phyloP scores from a whole-genome alignment of 2,797 vertebrate genomes.

The Eospalax fontanierii region DNA sequence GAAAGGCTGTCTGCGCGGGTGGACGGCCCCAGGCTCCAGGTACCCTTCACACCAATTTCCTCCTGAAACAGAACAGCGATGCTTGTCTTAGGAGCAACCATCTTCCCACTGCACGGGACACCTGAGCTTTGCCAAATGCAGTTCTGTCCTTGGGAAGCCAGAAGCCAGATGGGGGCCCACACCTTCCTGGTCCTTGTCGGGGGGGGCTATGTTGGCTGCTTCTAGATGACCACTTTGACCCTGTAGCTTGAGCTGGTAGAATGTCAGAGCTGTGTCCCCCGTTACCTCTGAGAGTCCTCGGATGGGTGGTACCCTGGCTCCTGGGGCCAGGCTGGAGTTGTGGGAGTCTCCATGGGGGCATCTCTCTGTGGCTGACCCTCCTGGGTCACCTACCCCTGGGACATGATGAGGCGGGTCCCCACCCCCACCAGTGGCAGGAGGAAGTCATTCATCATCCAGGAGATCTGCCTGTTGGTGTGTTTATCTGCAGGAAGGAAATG shows the following conservation, averaged over 20 bases:
- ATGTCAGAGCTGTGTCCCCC: background rate
- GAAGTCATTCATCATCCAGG: slow-evolving; percentile 89
- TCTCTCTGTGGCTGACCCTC: slow-evolving; percentile 70
- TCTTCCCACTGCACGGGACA: background rate
- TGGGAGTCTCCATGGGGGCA: slow-evolving; percentile 72
- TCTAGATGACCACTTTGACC: background rate
- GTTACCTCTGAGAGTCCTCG: background rate
- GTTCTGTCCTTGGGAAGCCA: background rate
- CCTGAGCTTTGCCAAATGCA: background rate
- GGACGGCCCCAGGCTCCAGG: background rate
- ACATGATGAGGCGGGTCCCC: background rate
- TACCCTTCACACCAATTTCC: background rate
- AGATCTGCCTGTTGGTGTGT: slow-evolving; percentile 89
- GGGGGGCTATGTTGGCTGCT: rapidly evolving
- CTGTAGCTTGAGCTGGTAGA: rapidly evolving
- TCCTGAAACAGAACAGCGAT: background rate
- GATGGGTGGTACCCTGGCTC: background rate
- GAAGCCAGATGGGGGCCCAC: background rate
- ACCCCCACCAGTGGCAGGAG: slow-evolving; percentile 66
- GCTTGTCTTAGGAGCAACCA: background rate
- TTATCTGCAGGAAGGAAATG: slow-evolving; percentile 91
- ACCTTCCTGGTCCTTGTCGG: too few species aligned
- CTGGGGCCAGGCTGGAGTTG: slow-evolving; percentile 57
- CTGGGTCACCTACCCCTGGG: slow-evolving; percentile 32
- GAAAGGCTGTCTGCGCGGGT: background rate